These are phyloP conservation scores for Pristionchus arcanus DNA, from an alignment of 2,888 invertebrate genomes.

Conservation along the genomic window DNA sequence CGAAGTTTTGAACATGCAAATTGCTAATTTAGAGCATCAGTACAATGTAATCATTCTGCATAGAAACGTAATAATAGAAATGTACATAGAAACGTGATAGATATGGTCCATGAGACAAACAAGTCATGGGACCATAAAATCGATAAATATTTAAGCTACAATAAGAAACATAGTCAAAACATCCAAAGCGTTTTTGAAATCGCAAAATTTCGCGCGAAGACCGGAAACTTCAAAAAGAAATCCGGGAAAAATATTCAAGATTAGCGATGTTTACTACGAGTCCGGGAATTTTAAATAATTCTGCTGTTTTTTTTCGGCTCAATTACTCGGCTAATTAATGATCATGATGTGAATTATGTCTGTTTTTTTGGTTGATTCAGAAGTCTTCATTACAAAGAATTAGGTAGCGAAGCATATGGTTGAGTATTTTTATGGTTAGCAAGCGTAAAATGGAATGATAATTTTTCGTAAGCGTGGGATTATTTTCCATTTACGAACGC, in stretches of 20 bases:
- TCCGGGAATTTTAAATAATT: too few species aligned
- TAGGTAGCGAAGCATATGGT: too few species aligned
- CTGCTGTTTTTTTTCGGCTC: too few species aligned
- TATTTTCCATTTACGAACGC: too few species aligned
- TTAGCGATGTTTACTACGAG: too few species aligned
- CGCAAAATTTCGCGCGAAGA: conserved; percentile 10
- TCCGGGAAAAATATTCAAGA: neutral
- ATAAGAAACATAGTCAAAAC: neutral
- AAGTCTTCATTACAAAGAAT: too few species aligned
- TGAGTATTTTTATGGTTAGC: too few species aligned
- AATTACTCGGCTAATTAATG: too few species aligned
- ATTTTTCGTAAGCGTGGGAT: too few species aligned
- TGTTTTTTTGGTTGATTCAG: too few species aligned
- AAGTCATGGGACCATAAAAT: neutral
- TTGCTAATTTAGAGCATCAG: neutral
- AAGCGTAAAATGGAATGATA: too few species aligned
- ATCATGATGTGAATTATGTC: too few species aligned
- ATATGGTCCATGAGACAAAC: neutral
- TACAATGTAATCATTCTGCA: neutral
- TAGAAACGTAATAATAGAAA: neutral
- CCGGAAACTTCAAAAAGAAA: neutral
- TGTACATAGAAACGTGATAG: neutral
- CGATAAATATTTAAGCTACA: neutral
- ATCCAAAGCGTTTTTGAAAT: neutral
- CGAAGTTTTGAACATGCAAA: conserved; percentile 8